Evolutionary conservation across 2,797 vertebrate genomes (phyloP).

Genomic region (Tachyglossus aculeatus): DNA sequence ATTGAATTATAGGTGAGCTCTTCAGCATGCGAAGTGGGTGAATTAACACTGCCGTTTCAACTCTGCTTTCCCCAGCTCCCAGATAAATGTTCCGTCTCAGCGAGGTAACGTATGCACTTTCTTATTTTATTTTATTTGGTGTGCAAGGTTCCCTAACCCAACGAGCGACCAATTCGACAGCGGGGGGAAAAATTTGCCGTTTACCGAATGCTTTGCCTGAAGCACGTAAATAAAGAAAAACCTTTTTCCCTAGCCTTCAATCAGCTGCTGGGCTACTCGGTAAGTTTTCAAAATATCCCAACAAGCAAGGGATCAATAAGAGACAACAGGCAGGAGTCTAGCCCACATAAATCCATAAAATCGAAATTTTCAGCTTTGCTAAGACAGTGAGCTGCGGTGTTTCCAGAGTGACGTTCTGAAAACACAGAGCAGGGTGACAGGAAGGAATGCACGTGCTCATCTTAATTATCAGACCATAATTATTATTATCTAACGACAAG

Average conservation of each 20-base stretch:
- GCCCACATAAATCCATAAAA: constrained; percentile 49
- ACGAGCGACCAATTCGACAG: neutral
- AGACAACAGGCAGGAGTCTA: constrained; percentile 55
- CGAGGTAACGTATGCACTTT: no score
- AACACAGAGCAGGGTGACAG: constrained; percentile 50
- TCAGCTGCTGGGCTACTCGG: neutral
- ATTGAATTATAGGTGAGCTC: no score
- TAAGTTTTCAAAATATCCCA: constrained; percentile 28
- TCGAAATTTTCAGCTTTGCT: constrained; percentile 52
- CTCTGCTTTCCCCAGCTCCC: no score
- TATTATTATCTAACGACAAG: no score
- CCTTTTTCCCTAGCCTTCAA: neutral
- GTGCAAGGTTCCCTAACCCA: neutral
- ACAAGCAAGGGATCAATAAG: constrained; percentile 54
- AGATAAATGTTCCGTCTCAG: no score
- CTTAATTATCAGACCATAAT: constrained; percentile 19
- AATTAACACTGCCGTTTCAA: no score
- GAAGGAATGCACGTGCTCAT: constrained; percentile 50
- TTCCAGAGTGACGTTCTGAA: constrained; percentile 52
- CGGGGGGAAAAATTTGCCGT: neutral
- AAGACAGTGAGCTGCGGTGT: constrained; percentile 61
- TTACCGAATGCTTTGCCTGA: neutral
- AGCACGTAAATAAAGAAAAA: constrained; percentile 13
- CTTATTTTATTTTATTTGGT: neutral
- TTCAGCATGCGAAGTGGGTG: no score